Conservation (phyloP, 2,797 vertebrate genomes). For the Alcedo atthis region DNA sequence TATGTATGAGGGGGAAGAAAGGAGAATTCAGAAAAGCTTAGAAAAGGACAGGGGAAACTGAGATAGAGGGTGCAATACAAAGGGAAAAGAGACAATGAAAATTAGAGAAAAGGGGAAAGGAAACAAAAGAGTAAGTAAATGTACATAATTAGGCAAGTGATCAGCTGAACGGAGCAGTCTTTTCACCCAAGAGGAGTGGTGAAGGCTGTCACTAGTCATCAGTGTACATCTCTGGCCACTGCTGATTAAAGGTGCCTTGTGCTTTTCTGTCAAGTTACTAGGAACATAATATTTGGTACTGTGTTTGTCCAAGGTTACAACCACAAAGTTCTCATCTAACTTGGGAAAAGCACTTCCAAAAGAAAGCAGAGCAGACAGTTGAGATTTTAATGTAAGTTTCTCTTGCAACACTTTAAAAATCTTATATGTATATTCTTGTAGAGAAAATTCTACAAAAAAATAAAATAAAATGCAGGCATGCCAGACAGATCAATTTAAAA, state of each 20-base stretch:
- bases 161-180: not conserved
- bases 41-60: not conserved
- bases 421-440: not conserved
- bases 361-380: not conserved
- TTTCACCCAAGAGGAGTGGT: not conserved
- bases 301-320: not conserved
- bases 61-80: not conserved
- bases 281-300: not conserved
- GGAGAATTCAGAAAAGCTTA: not conserved
- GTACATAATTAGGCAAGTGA: not conserved
- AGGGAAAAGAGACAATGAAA: not conserved
- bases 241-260: not conserved
- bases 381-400: not conserved
- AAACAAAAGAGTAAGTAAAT: not conserved
- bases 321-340: not conserved
- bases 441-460: not conserved
- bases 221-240: not conserved
- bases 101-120: not conserved
- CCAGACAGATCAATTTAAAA: not conserved
- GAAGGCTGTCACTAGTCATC: fast-evolving
- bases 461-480: not conserved
- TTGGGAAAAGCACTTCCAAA: not conserved
- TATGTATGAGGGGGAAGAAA: not conserved
- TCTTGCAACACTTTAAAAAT: not conserved
- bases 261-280: not conserved